Evolutionary conservation across 2,888 invertebrate species (phyloP).

Genomic region (Tinea semifulvella): DNA sequence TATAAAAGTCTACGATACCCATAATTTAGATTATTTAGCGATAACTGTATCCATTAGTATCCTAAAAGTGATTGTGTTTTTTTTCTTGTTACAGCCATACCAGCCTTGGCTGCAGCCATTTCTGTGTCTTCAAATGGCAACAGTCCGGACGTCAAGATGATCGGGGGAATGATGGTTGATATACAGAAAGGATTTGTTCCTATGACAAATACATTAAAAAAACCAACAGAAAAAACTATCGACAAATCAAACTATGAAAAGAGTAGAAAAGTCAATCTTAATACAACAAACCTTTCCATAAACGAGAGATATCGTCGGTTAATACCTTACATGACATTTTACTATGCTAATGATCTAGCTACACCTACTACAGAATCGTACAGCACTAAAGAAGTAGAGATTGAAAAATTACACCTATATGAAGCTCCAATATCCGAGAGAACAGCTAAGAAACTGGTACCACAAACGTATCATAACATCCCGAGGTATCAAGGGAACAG

Average conservation of each 20-base stretch:
- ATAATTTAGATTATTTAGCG: constrained; percentile 7
- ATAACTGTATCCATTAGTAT: not conserved
- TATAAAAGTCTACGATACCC: no score
- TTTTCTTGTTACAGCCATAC: constrained; percentile 48
- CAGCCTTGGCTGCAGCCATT: constrained; percentile 40
- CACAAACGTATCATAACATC: constrained; percentile 40
- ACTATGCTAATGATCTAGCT: constrained; percentile 69
- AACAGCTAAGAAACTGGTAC: constrained; percentile 42
- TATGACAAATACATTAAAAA: constrained; percentile 22
- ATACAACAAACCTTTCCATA: constrained; percentile 49
- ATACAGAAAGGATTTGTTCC: constrained; percentile 39
- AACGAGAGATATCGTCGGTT: constrained; percentile 79
- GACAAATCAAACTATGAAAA: constrained; percentile 28
- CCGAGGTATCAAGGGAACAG: constrained; percentile 58
- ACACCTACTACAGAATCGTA: constrained; percentile 42
- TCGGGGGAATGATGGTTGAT: constrained; percentile 44
- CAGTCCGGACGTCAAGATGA: constrained; percentile 55
- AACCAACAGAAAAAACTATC: constrained; percentile 24
- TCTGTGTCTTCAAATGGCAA: constrained; percentile 60
- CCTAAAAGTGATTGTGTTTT: not conserved
- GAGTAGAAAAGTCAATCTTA: constrained; percentile 27
- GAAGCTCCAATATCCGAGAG: constrained; percentile 32
- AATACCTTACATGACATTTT: constrained; percentile 86
- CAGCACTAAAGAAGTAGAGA: constrained; percentile 38
- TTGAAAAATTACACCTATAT: constrained; percentile 51